Conservation (phyloP, 2,113 vertebrate genomes). For the Cavia aperea region DNA sequence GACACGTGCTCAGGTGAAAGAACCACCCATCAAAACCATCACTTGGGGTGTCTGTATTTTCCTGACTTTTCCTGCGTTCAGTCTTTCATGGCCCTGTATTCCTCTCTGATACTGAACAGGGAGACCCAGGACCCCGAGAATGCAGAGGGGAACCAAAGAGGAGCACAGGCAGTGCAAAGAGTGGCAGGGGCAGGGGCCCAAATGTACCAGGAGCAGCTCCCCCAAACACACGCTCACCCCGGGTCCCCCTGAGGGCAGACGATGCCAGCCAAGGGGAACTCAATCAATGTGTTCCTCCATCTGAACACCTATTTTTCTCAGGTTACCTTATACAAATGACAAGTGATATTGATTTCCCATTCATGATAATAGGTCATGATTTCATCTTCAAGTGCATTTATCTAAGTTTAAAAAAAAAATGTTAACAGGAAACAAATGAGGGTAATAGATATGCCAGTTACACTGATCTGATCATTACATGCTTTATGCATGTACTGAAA, state of each 20-base stretch:
- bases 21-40: neutral
- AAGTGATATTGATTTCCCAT: neutral
- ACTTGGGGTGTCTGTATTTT: neutral
- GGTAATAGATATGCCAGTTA: neutral
- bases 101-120: neutral
- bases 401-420: neutral
- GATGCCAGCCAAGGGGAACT: neutral
- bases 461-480: neutral
- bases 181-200: too few relatives aligned
- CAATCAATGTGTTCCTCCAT: neutral
- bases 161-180: fast-evolving
- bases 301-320: neutral
- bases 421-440: neutral
- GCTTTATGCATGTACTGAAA: neutral
- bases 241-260: neutral
- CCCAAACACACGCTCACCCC: neutral
- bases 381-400: neutral
- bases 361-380: neutral
- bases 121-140: neutral
- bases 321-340: neutral
- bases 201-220: neutral
- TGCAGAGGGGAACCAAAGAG: neutral
- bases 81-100: neutral
- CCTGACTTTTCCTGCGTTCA: neutral
- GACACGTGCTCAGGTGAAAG: neutral